Evolutionary conservation across 2,113 vertebrate species (phyloP).

Genomic region (Cynocephalus volans): DNA sequence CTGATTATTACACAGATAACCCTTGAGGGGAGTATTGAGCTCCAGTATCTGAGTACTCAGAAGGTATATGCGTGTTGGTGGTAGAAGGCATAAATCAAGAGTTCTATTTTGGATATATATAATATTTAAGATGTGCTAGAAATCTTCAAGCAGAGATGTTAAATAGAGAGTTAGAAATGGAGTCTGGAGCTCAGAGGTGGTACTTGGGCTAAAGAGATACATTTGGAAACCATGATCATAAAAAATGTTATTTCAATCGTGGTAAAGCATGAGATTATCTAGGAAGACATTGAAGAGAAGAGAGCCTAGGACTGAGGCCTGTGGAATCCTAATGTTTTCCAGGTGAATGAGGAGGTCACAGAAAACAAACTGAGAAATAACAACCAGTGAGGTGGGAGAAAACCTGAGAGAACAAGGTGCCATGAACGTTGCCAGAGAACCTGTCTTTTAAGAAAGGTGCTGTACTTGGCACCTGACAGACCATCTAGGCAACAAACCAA

Average conservation of each 20-base stretch:
- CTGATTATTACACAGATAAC: background rate
- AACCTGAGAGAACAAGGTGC: background rate
- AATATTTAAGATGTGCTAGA: background rate
- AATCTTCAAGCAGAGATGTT: background rate
- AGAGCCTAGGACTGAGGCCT: background rate
- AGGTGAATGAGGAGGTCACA: background rate
- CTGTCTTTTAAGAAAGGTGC: background rate
- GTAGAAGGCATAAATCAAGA: background rate
- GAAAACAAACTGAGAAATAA: background rate
- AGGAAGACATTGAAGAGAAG: background rate
- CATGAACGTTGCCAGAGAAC: background rate
- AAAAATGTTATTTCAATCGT: background rate
- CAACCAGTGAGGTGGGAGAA: too few relatives aligned
- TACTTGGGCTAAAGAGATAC: background rate
- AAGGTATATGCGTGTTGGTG: background rate
- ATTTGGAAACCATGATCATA: background rate
- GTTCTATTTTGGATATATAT: background rate
- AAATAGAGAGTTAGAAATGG: background rate
- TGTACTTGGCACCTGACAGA: too few relatives aligned
- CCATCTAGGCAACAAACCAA: too few relatives aligned
- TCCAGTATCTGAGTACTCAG: background rate
- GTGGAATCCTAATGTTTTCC: background rate
- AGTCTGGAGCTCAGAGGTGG: background rate
- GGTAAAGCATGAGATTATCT: too few relatives aligned
- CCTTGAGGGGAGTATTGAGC: background rate